These are phyloP conservation scores for Nemurella pictetii DNA, from an alignment of 2,888 invertebrate genomes.

Conservation along the genomic window DNA sequence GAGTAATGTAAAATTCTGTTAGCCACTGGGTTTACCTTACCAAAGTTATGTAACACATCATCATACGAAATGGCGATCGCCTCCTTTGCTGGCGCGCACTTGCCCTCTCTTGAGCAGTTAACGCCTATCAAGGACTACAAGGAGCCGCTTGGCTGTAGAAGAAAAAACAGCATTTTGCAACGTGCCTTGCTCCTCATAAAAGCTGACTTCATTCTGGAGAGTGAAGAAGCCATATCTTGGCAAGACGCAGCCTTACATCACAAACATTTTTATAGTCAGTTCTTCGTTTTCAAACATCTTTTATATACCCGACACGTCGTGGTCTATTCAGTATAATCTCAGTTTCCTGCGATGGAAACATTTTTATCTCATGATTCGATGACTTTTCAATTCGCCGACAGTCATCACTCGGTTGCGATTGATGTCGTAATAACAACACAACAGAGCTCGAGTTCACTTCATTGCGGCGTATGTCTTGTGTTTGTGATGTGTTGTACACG, in stretches of 20 bases:
- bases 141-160: background rate
- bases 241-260: background rate
- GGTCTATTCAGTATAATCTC: background rate
- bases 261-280: background rate
- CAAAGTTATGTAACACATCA: background rate
- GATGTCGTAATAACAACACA: background rate
- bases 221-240: background rate
- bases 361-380: background rate
- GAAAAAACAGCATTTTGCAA: background rate
- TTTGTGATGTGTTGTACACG: background rate
- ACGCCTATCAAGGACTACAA: background rate
- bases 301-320: background rate
- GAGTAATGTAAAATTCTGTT: background rate
- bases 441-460: background rate
- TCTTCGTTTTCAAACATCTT: background rate
- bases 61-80: background rate
- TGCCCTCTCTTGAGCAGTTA: no score
- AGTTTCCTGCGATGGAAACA: background rate
- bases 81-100: background rate
- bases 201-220: background rate
- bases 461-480: background rate
- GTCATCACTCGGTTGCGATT: background rate
- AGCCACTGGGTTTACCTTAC: background rate
- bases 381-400: background rate
- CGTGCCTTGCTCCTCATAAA: background rate